Base-by-base conservation (phyloP, 2,797 vertebrate genomes). In the Dendrocincla tyrannina region DNA sequence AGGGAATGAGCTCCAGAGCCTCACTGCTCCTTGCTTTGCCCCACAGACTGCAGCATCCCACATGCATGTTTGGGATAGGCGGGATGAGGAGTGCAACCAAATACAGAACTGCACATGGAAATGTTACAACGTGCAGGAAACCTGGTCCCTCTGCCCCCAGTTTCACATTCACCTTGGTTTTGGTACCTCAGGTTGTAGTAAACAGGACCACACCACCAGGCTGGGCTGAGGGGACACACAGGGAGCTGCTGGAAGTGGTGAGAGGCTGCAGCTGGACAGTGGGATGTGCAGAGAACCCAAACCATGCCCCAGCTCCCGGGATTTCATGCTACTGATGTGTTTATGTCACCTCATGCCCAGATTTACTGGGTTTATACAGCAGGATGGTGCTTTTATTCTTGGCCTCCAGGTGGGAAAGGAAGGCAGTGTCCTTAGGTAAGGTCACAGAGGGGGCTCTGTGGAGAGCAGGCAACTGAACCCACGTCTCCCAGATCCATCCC, bases 21-120 rank as follows among this genome's bases (percentile, higher is more conserved):
- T 35, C 5, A 1, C 62, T 35, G 56, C 37, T 37, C 3, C 30
- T 27, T 30, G 5, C 8, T 44, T 18, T 67, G 24, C 78, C 62
- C 73, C 35, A 14, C 0, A 3, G 52, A 32, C 17, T 12, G 42
- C 47, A 84, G 46, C 69, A 58, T 32, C 74, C 23, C 50, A 27
- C 77, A 33, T 2, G n/a, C 0, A 0, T 1, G 5, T 7, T 25
- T 25, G 27, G 73, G 52, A 75, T 8, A 25, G 58, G 55, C 32
- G 85, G 70, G 37, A 44, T 10, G 49, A 78, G 11, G 5, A 28
- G 7, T 3, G 6, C 27, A 30, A 18, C 42, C 3, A 0, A 53
- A 87, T 11, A 25, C 10, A 33, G 59, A 53, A 44, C 47, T 52
- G 49, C 10, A 16, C 1, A 0, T 4, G 46, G 30, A 84, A 78